A percentile compares a stretch with the other conserved stretches of the same genome.
phyloP scores from a whole-genome alignment of 2,888 invertebrate species.

The Alsophila aescularia region DNA sequence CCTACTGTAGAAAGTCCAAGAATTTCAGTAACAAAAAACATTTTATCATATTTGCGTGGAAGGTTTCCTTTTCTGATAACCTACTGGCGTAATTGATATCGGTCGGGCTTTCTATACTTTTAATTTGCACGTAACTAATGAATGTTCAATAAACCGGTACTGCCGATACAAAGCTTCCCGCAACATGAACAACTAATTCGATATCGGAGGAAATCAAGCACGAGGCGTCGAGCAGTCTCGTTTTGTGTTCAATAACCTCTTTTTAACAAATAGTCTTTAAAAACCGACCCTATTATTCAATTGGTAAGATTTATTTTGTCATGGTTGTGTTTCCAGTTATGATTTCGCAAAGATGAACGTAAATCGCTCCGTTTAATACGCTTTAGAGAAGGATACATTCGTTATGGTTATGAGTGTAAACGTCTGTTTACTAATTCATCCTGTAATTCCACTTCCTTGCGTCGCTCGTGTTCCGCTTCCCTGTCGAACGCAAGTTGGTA shows the following conservation, averaged over 20 bases:
- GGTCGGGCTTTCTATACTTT: slow-evolving; percentile 15
- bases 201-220: slow-evolving; percentile 33
- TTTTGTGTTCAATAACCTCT: slow-evolving; percentile 14
- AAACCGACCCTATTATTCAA: background rate
- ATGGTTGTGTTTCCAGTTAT: background rate
- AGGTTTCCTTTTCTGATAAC: slow-evolving; percentile 2
- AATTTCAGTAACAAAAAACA: background rate
- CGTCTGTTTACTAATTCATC: slow-evolving; percentile 60
- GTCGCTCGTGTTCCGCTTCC: slow-evolving; percentile 25
- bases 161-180: slow-evolving; percentile 1
- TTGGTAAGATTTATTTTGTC: background rate
- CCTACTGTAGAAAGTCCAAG: too few species aligned
- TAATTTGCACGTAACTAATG: slow-evolving; percentile 12
- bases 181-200: slow-evolving; percentile 32
- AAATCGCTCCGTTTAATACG: slow-evolving; percentile 58
- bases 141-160: background rate
- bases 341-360: slow-evolving; percentile 46
- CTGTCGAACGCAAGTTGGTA: background rate
- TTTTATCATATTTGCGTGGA: slow-evolving; percentile 11
- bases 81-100: slow-evolving; percentile 1
- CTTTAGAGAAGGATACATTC: slow-evolving; percentile 60
- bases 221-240: slow-evolving; percentile 57
- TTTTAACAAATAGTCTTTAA: background rate
- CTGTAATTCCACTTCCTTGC: slow-evolving; percentile 34
- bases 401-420: slow-evolving; percentile 55